Evolutionary conservation across 2,888 invertebrate species (phyloP).

Genomic region (Pachycephus smyrnensis): DNA sequence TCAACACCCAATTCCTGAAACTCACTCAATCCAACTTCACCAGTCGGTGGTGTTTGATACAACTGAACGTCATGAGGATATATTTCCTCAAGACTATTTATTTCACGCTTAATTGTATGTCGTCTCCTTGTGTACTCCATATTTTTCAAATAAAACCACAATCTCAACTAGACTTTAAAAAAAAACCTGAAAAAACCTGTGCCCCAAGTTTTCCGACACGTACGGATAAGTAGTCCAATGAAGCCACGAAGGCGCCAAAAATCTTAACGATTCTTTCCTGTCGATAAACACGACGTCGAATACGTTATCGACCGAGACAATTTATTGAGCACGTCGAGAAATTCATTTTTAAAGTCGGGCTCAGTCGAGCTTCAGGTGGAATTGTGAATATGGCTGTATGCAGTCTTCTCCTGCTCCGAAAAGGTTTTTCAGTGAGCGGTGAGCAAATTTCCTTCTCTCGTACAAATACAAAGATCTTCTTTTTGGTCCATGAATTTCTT

Average conservation of each 20-base stretch:
- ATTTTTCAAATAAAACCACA: not conserved
- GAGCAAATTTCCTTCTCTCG: conserved; percentile 29
- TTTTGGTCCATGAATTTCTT: not conserved
- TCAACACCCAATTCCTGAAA: conserved; percentile 91
- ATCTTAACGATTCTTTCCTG: not conserved
- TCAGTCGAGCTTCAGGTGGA: not conserved
- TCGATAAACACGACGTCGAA: not conserved
- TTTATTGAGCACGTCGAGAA: not conserved
- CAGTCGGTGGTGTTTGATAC: conserved; percentile 81
- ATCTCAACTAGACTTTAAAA: not conserved
- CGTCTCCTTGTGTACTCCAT: conserved; percentile 33
- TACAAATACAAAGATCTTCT: not conserved
- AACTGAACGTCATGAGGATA: conserved; percentile 85
- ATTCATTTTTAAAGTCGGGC: not conserved
- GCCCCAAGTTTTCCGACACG: not conserved
- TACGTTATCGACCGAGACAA: not conserved
- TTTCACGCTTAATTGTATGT: conserved; percentile 46
- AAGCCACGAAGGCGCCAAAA: not conserved
- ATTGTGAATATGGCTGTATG: conserved; percentile 39
- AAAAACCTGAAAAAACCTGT: not conserved
- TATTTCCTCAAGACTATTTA: conserved; percentile 67
- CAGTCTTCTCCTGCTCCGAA: conserved; percentile 39
- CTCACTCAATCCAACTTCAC: conserved; percentile 81
- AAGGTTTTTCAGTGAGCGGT: conserved; percentile 40
- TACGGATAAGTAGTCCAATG: not conserved